A percentile compares a stretch with the other conserved stretches of the same genome.
Evolutionary conservation across 2,113 vertebrate genomes (phyloP).

Genomic region (Egretta garzetta): DNA sequence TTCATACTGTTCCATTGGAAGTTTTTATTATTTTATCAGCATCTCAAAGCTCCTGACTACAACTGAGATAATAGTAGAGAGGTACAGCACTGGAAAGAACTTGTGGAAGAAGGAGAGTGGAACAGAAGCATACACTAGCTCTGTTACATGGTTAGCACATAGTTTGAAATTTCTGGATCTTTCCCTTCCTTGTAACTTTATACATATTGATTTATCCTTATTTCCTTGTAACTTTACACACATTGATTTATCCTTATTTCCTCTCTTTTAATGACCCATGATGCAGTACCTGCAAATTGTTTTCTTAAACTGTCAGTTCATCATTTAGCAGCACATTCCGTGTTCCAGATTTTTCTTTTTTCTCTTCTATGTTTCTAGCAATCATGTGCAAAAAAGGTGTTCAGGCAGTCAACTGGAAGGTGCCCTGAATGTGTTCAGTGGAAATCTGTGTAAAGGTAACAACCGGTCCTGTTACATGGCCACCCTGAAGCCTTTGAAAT

Average conservation of each 20-base stretch:
- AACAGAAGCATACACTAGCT: not conserved
- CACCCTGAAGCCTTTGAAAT: not conserved
- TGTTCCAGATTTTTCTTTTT: not conserved
- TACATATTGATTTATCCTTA: not conserved
- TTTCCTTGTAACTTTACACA: not conserved
- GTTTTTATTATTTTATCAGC: not conserved
- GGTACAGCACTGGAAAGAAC: not conserved
- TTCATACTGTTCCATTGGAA: not conserved
- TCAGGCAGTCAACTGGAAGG: not conserved
- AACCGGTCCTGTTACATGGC: rapidly evolving
- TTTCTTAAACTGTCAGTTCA: not conserved
- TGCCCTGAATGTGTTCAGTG: not conserved
- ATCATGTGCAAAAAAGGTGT: not conserved
- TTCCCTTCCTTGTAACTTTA: not conserved
- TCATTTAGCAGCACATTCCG: not conserved
- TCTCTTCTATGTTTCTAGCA: not conserved
- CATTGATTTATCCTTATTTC: not conserved
- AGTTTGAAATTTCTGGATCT: not conserved
- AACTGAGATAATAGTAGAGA: not conserved
- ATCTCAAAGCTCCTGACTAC: not conserved
- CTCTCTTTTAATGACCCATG: not conserved
- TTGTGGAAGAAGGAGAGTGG: not conserved
- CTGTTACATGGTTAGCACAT: not conserved
- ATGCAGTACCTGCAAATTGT: not conserved
- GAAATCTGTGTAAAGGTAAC: not conserved